A percentile compares a stretch with the other conserved stretches of the same genome.
phyloP scores from a whole-genome alignment of 92 coral and sea anemone genomes.

The Epizoanthus scotinus region DNA sequence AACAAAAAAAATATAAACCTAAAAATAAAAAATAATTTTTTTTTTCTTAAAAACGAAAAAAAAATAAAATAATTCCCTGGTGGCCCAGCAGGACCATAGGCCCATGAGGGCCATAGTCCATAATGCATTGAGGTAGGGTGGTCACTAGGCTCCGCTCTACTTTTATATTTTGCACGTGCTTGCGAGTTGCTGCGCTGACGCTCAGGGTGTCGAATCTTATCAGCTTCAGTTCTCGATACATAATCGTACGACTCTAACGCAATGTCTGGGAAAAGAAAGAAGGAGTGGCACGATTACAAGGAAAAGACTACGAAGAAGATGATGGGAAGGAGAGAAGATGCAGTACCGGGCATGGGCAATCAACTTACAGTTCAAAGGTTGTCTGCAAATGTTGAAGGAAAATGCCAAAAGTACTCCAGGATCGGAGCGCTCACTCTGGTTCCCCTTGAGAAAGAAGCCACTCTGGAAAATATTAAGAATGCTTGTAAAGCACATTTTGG shows the following conservation, averaged over 20 bases:
- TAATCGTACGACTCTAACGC: neutral
- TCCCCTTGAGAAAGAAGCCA: conserved; percentile 41
- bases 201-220: neutral
- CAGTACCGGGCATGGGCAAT: conserved; percentile 5
- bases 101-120: conserved; percentile 9
- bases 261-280: conserved; percentile 26
- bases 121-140: no score
- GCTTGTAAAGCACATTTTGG: conserved; percentile 37
- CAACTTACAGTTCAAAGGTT: conserved; percentile 63
- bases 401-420: conserved; percentile 58
- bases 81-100: conserved; percentile 11
- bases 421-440: conserved; percentile 51
- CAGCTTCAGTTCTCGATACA: neutral
- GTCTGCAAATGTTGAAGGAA: conserved; percentile 64
- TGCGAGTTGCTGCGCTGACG: neutral
- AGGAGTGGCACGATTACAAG: conserved; percentile 20
- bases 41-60: no score
- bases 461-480: conserved; percentile 42
- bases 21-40: no score
- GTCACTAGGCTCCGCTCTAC: no score
- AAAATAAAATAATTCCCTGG: neutral
- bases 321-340: neutral
- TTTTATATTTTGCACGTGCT: neutral
- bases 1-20: no score
- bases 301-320: conserved; percentile 14